These are phyloP conservation scores for Dasypus novemcinctus DNA, from an alignment of 2,113 vertebrate species.

Conservation along the genomic window DNA sequence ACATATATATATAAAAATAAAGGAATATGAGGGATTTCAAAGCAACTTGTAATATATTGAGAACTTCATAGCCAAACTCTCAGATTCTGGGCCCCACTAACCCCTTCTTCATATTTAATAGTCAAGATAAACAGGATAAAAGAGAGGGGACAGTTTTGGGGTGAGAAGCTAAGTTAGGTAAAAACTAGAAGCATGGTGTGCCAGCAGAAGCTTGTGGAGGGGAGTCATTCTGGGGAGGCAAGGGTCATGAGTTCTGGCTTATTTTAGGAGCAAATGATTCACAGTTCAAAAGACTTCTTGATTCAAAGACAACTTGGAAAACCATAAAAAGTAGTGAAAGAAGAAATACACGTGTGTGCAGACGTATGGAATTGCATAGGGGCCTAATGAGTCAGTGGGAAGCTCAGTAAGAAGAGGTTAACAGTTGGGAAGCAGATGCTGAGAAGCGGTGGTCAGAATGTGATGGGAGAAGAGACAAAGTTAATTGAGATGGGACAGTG, in stretches of 20 bases:
- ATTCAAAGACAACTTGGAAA: background rate
- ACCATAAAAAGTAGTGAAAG: background rate
- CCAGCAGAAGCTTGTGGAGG: background rate
- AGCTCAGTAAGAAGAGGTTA: background rate
- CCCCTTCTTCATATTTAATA: conserved; percentile 8
- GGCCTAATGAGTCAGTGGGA: background rate
- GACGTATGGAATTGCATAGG: background rate
- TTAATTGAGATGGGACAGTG: background rate
- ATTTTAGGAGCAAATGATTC: background rate
- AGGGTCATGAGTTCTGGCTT: background rate
- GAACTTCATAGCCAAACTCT: conserved; percentile 11
- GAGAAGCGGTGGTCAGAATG: background rate
- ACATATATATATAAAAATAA: conserved; percentile 14
- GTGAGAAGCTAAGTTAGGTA: background rate
- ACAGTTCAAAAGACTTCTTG: background rate
- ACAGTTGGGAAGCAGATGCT: background rate
- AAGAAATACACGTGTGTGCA: background rate
- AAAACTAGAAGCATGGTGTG: background rate
- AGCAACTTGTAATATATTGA: background rate
- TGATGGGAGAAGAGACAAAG: background rate
- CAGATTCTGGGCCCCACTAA: background rate
- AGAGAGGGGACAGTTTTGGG: background rate
- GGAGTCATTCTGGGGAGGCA: background rate
- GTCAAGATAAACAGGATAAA: background rate
- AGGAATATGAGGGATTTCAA: conserved; percentile 13